Base-by-base conservation (phyloP, 2,113 vertebrate species). In the Vanacampus margaritifer region DNA sequence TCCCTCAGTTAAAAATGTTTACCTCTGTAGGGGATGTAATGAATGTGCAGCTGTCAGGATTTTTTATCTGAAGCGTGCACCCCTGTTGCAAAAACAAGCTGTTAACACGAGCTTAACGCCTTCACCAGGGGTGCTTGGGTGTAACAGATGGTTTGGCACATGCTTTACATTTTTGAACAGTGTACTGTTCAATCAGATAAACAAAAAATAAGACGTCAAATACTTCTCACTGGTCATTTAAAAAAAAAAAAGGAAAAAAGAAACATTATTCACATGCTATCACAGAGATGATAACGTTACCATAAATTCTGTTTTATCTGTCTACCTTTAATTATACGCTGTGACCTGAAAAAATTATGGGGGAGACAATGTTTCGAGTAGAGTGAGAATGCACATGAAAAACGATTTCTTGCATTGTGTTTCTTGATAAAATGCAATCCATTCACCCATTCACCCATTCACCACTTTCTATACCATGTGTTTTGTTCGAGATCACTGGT, bases 1-100 rank as follows among this genome's bases (percentile, higher is more conserved):
- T 16, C 43, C 16, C 43, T 17, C 43, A 32, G 28, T 32, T 32
- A 32, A 32, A 32, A 32, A 32, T 32, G 28, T 32, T 32, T 32
- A 32, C 43, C 12, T 11, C 43, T n/a, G 21, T 12, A 36, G 6
- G 57, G 60, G 67, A 74, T 58, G 37, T 35, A 68, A 74, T 68
- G 6, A 11, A 48, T 11, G 1, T 23, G 50, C n/a, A 10, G 3
- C 1, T 21, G 37, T 37, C 11, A 24, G 56, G 35, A 41, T 17
- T 54, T 54, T 8, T 23, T 65, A 32, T 9, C 63, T 53, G 14
- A 68, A 68, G 26, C 12, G 17, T 3, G 43, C 45, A 35, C 5
- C 5, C 46, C 17, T 65, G 16, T 69, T 64, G 62, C 64, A 65
- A 36, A 23, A 62, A 48, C 45, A 70, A 48, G 51, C 24, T 21